These are phyloP conservation scores for Periphyllus acericola DNA, from an alignment of 2,888 invertebrate species.

Conservation along the genomic window DNA sequence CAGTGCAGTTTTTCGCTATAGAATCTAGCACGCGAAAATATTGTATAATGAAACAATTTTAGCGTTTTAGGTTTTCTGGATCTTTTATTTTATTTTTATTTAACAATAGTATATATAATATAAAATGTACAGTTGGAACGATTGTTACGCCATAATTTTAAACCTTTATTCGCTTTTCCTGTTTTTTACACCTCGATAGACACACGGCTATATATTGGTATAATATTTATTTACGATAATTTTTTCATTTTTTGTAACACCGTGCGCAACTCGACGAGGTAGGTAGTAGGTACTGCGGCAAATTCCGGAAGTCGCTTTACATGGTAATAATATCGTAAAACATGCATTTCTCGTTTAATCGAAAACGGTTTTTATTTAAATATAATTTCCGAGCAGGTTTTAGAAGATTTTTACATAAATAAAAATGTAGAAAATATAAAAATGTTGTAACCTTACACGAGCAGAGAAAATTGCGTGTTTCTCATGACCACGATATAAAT, in stretches of 20 bases:
- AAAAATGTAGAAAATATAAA: constrained; percentile 11
- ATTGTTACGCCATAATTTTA: constrained; percentile 13
- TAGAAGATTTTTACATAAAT: constrained; percentile 17
- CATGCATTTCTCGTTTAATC: not conserved
- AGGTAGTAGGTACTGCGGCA: too few species aligned
- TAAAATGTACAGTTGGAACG: not conserved
- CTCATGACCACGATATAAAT: not conserved
- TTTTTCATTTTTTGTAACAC: not conserved
- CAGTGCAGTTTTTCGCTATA: not conserved
- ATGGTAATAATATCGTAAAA: not conserved
- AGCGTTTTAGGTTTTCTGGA: not conserved
- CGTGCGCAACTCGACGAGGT: not conserved
- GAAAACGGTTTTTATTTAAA: constrained; percentile 21
- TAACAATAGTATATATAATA: not conserved
- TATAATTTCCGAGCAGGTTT: not conserved
- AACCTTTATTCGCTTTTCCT: not conserved
- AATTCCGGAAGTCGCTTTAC: not conserved
- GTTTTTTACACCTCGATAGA: constrained; percentile 15
- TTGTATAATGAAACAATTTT: not conserved
- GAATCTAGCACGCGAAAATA: not conserved
- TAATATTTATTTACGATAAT: not conserved
- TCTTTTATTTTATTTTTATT: not conserved
- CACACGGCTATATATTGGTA: not conserved
- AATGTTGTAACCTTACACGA: not conserved
- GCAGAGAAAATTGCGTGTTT: constrained; percentile 5